Conservation (phyloP, 1,140 invertebrate species). For the Nixonia krombeini region DNA sequence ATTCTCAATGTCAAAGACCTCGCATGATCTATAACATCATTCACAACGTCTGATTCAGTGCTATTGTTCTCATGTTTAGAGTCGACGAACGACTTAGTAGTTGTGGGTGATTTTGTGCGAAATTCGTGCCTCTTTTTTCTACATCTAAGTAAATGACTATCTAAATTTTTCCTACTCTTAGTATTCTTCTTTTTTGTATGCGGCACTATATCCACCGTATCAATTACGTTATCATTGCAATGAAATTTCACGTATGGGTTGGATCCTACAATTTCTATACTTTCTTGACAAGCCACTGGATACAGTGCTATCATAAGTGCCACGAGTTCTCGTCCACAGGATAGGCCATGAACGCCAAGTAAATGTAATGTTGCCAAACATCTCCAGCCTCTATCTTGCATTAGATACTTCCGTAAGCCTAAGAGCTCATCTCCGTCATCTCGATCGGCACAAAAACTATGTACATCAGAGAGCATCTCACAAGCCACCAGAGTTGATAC, state of each 20-base stretch:
- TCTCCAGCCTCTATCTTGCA: conserved; percentile 76
- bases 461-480: conserved; percentile 76
- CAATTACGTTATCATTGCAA: conserved; percentile 58
- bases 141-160: conserved; percentile 24
- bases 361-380: conserved; percentile 74
- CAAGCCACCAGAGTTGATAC: conserved; percentile 75
- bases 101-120: neutral
- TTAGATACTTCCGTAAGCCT: conserved; percentile 72
- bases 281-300: conserved; percentile 64
- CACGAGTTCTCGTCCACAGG: conserved; percentile 75
- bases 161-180: conserved; percentile 17
- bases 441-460: conserved; percentile 69
- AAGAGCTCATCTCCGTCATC: conserved; percentile 65
- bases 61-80: conserved; percentile 47
- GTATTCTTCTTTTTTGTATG: conserved; percentile 38
- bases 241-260: conserved; percentile 64
- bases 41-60: conserved; percentile 72
- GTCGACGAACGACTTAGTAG: conserved; percentile 21
- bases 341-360: conserved; percentile 74
- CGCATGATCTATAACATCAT: conserved; percentile 72
- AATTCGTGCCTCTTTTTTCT: conserved; percentile 22
- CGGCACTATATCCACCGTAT: conserved; percentile 57
- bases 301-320: conserved; percentile 76
- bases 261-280: neutral
- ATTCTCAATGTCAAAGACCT: conserved; percentile 74